These are phyloP conservation scores for Alectura lathami DNA, from an alignment of 2,113 vertebrate genomes.

Conservation along the genomic window DNA sequence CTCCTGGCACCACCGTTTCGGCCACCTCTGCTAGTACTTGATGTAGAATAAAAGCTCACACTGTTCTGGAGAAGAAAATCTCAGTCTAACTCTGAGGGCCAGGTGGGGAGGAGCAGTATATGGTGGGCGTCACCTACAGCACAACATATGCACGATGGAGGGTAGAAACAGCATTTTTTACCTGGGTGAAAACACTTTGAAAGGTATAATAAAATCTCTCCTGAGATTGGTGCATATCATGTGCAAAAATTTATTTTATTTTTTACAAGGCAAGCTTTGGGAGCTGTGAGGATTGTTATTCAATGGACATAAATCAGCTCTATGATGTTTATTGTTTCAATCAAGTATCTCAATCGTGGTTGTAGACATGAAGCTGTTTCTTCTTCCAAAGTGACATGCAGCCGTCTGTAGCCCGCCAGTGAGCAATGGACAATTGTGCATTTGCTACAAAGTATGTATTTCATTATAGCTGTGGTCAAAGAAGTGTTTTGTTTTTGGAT, in stretches of 20 bases:
- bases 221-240: not conserved
- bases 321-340: not conserved
- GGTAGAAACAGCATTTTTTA: not conserved
- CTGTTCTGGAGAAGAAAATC: not conserved
- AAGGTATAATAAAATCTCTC: not conserved
- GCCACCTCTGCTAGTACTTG: not conserved
- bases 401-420: not conserved
- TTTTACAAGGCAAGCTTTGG: not conserved
- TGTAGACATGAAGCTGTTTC: not conserved
- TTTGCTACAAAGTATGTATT: not conserved
- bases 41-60: not conserved
- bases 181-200: not conserved
- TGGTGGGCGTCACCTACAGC: not conserved
- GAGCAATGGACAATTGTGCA: not conserved
- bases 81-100: not conserved
- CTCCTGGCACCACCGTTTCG: not conserved
- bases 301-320: not conserved
- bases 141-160: not conserved
- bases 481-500: not conserved
- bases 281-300: not conserved
- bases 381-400: not conserved
- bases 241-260: not conserved
- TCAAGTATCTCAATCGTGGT: not conserved
- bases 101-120: not conserved
- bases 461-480: not conserved